Base-by-base conservation (phyloP, 2,888 invertebrate genomes). In the Archaeoteleia sp. region DNA sequence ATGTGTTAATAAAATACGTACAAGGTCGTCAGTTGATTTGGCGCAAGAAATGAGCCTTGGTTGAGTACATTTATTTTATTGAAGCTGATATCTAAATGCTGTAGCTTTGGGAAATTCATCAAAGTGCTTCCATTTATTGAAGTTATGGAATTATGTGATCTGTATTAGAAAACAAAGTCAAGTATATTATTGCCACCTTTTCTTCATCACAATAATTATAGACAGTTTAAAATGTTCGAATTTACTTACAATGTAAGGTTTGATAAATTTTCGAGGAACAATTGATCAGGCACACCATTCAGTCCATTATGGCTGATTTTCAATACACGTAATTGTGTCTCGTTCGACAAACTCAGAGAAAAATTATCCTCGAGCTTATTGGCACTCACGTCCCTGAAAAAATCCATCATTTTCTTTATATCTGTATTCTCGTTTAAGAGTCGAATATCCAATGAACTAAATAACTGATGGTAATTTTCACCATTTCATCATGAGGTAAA, bases 41-140 rank as follows among this genome's bases (percentile, higher is more conserved):
- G 88, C 34, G 85, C 83, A 25, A 90, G 88, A 83, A 93, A 92
- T 42, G 88, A 87, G 23, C 88, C 88, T 13, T 86, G 81, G 67
- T 87, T 87, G 68, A 92, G 86, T 9, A 86, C 86, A 54, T 82
- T 86, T 72, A 93, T 88, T 71, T 87, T 87, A 83, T 93, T 93
- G 78, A 88, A 89, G 80, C 90, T 91, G 62, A 93, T 82, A 78
- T 89, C 90, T 39, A 92, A 82, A 67, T 87, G 87, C 75, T 89
- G 87, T 68, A 92, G 84, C 72, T 87, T 86, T 37, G 88, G 86
- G 71, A 88, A 84, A 71, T 86, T 82, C 23, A 86, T 75, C 67
- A 92, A 83, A 51, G 87, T 87, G 27, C 75, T 78, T 13, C 82
- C 78, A 55, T 86, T 83, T 48, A 89, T 81, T n/a, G 72, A 79